phyloP scores from a whole-genome alignment of 2,888 invertebrate genomes.

The Capitulum mitella region DNA sequence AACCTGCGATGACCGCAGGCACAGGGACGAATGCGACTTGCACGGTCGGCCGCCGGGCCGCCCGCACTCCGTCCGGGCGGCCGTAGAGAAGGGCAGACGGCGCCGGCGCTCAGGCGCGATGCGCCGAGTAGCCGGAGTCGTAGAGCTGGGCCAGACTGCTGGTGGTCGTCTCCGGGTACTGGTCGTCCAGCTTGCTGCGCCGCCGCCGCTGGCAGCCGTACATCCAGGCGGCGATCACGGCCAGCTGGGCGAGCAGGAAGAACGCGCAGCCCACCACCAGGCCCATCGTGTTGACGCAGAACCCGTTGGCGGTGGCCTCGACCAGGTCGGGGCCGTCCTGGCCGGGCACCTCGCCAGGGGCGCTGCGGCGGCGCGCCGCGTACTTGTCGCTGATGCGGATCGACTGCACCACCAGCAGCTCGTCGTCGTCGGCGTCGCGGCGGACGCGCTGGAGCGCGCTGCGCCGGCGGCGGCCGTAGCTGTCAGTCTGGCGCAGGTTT shows the following conservation, averaged over 20 bases:
- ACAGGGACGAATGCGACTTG: too few relatives aligned
- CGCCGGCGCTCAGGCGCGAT: background rate
- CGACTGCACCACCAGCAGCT: slow-evolving; percentile 78
- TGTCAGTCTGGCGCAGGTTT: slow-evolving; percentile 70
- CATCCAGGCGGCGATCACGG: slow-evolving; percentile 78
- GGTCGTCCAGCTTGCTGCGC: slow-evolving; percentile 54
- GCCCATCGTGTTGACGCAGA: slow-evolving; percentile 70
- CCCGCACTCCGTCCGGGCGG: background rate
- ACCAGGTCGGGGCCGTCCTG: background rate
- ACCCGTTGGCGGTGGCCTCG: slow-evolving; percentile 29
- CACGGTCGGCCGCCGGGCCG: background rate
- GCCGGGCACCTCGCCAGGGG: background rate
- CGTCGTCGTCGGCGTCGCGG: slow-evolving; percentile 54
- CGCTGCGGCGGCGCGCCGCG: background rate
- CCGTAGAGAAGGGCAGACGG: background rate
- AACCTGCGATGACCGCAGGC: too few relatives aligned
- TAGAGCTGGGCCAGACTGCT: slow-evolving; percentile 80
- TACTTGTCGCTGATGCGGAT: slow-evolving; percentile 82
- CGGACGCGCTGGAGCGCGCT: slow-evolving; percentile 28
- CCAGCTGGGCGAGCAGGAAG: slow-evolving; percentile 77
- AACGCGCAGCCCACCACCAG: slow-evolving; percentile 76
- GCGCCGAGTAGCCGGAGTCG: slow-evolving; percentile 51
- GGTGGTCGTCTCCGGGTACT: slow-evolving; percentile 47
- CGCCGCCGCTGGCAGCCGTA: slow-evolving; percentile 69
- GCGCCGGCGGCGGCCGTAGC: slow-evolving; percentile 72